Conservation (phyloP, 2,113 vertebrate genomes). For the Chiloscyllium plagiosum region DNA sequence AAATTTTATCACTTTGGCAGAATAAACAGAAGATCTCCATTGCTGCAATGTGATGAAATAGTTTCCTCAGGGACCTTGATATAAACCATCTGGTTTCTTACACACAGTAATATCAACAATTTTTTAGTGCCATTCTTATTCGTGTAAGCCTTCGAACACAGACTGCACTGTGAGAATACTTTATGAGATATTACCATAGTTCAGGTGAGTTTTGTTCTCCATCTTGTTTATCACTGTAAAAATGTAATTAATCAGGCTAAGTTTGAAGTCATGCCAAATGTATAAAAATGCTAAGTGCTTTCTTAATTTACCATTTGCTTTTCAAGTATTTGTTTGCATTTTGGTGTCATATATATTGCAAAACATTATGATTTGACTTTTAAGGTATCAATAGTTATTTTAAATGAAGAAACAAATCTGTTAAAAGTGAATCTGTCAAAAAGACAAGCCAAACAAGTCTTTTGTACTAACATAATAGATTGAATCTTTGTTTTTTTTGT, state of each 20-base stretch:
- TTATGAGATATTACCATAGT: background rate
- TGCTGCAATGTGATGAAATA: slow-evolving; percentile 7
- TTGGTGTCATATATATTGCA: background rate
- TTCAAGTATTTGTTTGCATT: background rate
- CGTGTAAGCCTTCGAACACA: background rate
- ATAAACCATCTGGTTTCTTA: slow-evolving; percentile 16
- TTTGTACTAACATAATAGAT: background rate
- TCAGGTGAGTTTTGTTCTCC: slow-evolving; percentile 25
- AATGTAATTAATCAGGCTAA: background rate
- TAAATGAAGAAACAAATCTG: background rate
- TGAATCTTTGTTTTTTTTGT: too few species aligned
- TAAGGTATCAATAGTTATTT: background rate
- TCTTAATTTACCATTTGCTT: background rate
- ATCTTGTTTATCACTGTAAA: background rate
- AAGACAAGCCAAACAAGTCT: background rate
- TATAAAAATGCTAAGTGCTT: background rate
- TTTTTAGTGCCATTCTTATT: background rate
- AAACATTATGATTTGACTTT: background rate
- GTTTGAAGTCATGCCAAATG: background rate
- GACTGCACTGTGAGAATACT: background rate
- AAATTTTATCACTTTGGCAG: background rate
- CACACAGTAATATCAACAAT: background rate
- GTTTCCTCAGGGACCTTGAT: slow-evolving; percentile 7
- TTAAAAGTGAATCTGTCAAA: background rate
- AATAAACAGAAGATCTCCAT: background rate